phyloP scores from a whole-genome alignment of 2,797 vertebrate species.

The Urophycis tenuis region DNA sequence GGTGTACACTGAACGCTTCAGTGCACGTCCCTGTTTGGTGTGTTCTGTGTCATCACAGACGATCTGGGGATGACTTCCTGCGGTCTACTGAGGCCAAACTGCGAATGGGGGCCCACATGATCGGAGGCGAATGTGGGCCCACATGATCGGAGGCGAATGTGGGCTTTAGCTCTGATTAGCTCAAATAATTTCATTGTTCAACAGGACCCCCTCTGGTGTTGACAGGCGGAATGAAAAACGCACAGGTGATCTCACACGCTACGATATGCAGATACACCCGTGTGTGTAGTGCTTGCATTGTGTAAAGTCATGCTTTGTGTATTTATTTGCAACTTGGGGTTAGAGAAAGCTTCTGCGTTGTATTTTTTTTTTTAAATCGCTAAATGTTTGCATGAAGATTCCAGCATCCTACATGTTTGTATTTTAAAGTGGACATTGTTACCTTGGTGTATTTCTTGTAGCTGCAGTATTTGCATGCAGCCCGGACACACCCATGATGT shows the following conservation, averaged over 20 bases:
- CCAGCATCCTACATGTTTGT: neutral
- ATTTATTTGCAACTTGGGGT: neutral
- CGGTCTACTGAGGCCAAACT: neutral
- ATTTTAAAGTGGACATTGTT: neutral
- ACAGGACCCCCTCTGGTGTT: neutral
- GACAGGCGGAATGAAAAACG: neutral
- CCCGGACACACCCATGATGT: slow-evolving; percentile 53
- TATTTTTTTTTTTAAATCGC: neutral
- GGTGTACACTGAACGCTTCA: neutral
- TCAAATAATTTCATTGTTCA: neutral
- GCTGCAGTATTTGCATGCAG: slow-evolving; percentile 24
- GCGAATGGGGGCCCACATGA: neutral
- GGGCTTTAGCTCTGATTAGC: neutral
- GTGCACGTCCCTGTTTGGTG: neutral
- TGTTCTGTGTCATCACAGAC: neutral
- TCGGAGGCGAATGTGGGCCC: neutral
- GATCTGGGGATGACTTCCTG: neutral
- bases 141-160: neutral
- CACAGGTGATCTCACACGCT: neutral
- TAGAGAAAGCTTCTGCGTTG: neutral
- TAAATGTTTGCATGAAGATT: neutral
- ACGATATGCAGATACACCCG: neutral
- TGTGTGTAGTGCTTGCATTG: neutral
- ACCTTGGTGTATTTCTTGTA: neutral
- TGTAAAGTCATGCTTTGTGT: no score